Base-by-base conservation (phyloP, 2,113 vertebrate genomes). In the Hyperoodon ampullatus region DNA sequence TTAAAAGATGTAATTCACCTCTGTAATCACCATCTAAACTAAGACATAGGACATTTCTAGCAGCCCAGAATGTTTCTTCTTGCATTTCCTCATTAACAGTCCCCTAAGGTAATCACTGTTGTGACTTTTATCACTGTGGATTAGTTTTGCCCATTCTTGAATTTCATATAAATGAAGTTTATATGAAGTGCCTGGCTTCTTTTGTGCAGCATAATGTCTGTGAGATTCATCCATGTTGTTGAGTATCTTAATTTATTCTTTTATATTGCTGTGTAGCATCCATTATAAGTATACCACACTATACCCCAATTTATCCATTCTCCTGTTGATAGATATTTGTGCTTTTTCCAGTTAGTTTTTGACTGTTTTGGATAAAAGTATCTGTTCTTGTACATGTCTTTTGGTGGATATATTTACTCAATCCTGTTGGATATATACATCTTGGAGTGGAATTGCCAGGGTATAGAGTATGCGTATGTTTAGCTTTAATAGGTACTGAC, bases 361-460 rank as follows among this genome's bases (percentile, higher is more conserved):
- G 3, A 75, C 28, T 87, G 26, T 86, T 81, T 28, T 58, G 24
- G 81, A 63, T 86, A 85, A 81, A 35, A 39, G 23, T 39, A 42
- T 11, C 13, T 94, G 78, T 78, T 53, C 71, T 85, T 84, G 4
- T 77, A 33, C 12, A 42, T 94, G 82, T 88, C 70, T 95, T 93
- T 93, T 70, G 75, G n/a, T 63, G 35, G n/a, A 26, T 80, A 71
- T 65, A 66, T 58, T 60, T 84, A n/a, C 23, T 84, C 6, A 55
- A 63, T 89, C 21, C 66, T 80, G 26, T 80, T 71, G 78, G 5
- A 33, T 87, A 16, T 35, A 30, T 30, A 39, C 13, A 85, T n/a
- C 1, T 61, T 13, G 7, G 84, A 61, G 53, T 71, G 14, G 58
- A 35, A 65, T 88, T 84, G 23, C 70, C 47, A 84, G 30, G 53